A percentile compares a stretch with the other conserved stretches of the same genome.
Conservation (phyloP, 2,113 vertebrate genomes). For the Pyxicephalus adspersus region DNA sequence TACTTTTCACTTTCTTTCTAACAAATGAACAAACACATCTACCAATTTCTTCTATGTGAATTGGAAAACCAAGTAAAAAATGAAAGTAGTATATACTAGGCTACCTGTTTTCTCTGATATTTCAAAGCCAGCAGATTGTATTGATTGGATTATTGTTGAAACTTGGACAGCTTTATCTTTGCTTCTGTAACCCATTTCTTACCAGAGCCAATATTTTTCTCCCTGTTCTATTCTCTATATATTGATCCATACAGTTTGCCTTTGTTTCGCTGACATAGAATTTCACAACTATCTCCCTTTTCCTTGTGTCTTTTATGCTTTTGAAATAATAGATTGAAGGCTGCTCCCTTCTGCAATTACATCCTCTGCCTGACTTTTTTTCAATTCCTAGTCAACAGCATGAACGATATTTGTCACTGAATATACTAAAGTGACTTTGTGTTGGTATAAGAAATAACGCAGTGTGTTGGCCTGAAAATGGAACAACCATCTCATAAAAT, state of each 20-base stretch:
- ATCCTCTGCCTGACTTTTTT: conserved; percentile 40
- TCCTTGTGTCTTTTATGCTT: conserved; percentile 46
- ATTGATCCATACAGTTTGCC: conserved; percentile 52
- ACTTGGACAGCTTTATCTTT: conserved; percentile 21
- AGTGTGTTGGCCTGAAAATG: conserved; percentile 4
- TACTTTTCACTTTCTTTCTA: no score
- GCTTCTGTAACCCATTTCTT: conserved; percentile 48
- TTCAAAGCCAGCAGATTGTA: conserved; percentile 17
- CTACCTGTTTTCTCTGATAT: conserved; percentile 13
- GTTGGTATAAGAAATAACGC: conserved; percentile 3
- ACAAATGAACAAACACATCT: no score
- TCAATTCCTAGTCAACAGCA: conserved; percentile 34
- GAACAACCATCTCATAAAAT: conserved; percentile 11
- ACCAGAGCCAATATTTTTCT: conserved; percentile 29
- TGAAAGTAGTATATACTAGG: no score
- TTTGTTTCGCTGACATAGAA: conserved; percentile 54
- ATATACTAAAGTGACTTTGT: conserved; percentile 1
- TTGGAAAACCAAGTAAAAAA: no score
- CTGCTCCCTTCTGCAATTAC: conserved; percentile 55
- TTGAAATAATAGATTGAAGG: conserved; percentile 50
- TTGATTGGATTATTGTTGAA: conserved; percentile 44
- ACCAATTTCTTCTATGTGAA: no score
- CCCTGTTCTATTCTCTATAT: conserved; percentile 45
- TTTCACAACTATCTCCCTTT: conserved; percentile 50
- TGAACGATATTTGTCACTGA: conserved; percentile 30